Conservation (phyloP, 2,888 invertebrate genomes). For the Molanna angustata region DNA sequence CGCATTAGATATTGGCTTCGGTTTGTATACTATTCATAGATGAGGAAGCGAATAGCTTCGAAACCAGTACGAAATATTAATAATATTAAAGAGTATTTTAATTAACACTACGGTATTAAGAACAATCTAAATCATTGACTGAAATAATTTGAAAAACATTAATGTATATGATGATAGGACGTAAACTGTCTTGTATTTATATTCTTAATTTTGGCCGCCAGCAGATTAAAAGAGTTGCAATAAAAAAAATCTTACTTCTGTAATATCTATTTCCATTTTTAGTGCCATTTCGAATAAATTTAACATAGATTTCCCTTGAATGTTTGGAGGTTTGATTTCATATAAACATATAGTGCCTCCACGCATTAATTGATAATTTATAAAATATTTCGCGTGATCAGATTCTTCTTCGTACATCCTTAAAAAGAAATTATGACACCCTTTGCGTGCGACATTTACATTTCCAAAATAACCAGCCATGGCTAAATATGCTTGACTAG, state of each 20-base stretch:
- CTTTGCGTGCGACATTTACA: slow-evolving; percentile 23
- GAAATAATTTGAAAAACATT: too few relatives aligned
- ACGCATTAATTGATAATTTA: slow-evolving; percentile 48
- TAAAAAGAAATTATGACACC: slow-evolving; percentile 45
- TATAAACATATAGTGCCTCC: slow-evolving; percentile 47
- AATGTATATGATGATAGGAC: too few relatives aligned
- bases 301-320: slow-evolving; percentile 36
- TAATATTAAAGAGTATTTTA: too few relatives aligned
- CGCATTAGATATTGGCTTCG: not conserved
- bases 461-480: slow-evolving; percentile 54
- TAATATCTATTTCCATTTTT: slow-evolving; percentile 40
- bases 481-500: slow-evolving; percentile 59
- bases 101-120: too few relatives aligned
- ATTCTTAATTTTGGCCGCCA: too few relatives aligned
- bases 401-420: slow-evolving; percentile 52
- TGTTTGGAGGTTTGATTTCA: slow-evolving; percentile 19
- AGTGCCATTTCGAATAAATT: slow-evolving; percentile 43
- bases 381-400: slow-evolving; percentile 45
- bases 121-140: too few relatives aligned
- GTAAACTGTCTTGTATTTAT: too few relatives aligned
- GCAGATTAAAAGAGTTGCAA: too few relatives aligned
- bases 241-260: slow-evolving; percentile 36
- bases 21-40: not conserved
- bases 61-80: too few relatives aligned
- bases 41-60: not conserved